A percentile compares a stretch with the other conserved stretches of the same genome.
phyloP scores from a whole-genome alignment of 2,888 invertebrate genomes.

The Caenorhabditis becei region DNA sequence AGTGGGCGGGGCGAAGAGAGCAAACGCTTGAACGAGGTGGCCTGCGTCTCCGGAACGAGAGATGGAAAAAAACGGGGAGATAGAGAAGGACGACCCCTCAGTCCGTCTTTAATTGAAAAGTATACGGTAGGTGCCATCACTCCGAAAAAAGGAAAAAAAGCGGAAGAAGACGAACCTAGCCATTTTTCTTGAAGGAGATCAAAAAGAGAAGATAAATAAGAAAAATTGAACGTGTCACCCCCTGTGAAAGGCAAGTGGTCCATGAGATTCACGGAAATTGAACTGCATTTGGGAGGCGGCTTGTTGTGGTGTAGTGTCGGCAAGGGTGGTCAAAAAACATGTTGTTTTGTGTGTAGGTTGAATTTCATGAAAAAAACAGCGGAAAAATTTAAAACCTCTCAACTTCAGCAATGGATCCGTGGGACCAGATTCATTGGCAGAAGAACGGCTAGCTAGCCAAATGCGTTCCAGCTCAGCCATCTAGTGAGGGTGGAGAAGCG shows the following conservation, averaged over 20 bases:
- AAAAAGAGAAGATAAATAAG: not conserved
- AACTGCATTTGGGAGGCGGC: conserved; percentile 1
- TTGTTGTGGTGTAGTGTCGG: conserved; percentile 11
- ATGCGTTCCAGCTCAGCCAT: not conserved
- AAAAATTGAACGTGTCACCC: not conserved
- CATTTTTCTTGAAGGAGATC: not conserved
- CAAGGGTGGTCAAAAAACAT: conserved; percentile 17
- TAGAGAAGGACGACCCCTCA: not conserved
- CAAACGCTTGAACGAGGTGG: conserved; percentile 44
- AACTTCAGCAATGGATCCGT: not conserved
- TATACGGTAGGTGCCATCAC: conserved; percentile 36
- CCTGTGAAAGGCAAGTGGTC: not conserved
- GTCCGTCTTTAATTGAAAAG: conserved; percentile 44
- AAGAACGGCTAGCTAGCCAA: no score
- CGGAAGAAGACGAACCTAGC: not conserved
- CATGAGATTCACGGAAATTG: conserved; percentile 18
- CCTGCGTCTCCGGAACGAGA: conserved; percentile 39
- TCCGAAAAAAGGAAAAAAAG: not conserved
- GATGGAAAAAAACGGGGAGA: not conserved
- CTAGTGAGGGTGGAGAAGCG: conserved; percentile 19
- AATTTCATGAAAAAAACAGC: not conserved
- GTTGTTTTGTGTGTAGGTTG: conserved; percentile 27
- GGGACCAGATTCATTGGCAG: no score
- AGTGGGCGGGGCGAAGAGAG: conserved; percentile 57
- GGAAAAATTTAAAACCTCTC: not conserved